These are phyloP conservation scores for Pocota personata DNA, from an alignment of 2,888 invertebrate species.

Conservation along the genomic window DNA sequence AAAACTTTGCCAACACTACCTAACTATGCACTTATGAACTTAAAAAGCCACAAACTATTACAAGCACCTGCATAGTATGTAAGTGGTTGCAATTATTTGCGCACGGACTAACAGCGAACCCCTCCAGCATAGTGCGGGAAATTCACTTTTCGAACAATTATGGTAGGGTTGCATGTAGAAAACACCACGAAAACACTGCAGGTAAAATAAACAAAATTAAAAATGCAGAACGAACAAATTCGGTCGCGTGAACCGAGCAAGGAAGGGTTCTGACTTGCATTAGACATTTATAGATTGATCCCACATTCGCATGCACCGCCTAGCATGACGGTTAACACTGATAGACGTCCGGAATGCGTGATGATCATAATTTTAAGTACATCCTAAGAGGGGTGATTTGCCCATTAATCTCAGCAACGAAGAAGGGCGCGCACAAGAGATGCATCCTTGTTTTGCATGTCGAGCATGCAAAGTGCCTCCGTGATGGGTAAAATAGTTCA, in stretches of 20 bases:
- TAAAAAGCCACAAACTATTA: conserved; percentile 38
- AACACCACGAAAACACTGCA: no score
- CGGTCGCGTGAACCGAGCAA: neutral
- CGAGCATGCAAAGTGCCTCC: conserved; percentile 39
- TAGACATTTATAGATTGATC: conserved; percentile 13
- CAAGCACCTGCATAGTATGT: conserved; percentile 42
- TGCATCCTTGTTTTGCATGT: conserved; percentile 50
- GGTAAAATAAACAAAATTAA: neutral
- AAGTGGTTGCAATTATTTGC: conserved; percentile 13
- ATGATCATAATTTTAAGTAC: conserved; percentile 40
- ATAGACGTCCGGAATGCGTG: conserved; percentile 47
- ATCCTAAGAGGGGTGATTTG: conserved; percentile 23
- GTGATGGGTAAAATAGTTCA: conserved; percentile 46
- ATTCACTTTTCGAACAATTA: conserved; percentile 12
- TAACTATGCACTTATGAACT: conserved; percentile 41
- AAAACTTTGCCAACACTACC: neutral
- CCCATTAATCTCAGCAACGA: conserved; percentile 38
- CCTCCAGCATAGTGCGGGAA: neutral
- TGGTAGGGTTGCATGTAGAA: neutral
- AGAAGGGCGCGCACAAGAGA: conserved; percentile 2
- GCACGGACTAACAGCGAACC: neutral
- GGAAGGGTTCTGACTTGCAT: neutral
- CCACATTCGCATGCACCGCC: neutral
- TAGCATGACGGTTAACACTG: conserved; percentile 14
- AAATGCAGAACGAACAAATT: neutral